Base-by-base conservation (phyloP, 2,113 vertebrate genomes). In the Grus americana region DNA sequence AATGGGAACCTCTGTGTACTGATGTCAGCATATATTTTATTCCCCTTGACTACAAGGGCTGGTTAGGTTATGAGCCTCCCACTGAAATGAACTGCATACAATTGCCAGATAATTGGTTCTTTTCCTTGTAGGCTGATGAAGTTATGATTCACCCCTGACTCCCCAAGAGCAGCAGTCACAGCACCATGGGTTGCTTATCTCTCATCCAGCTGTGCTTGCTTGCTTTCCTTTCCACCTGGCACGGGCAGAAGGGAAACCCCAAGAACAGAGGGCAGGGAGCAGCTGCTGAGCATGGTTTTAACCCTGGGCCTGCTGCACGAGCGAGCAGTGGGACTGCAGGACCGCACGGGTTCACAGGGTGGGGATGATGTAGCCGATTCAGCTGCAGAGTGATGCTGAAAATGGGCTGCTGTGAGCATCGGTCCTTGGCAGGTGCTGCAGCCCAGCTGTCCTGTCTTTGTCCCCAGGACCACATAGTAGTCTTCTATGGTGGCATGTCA, bases 11-110 rank as follows among this genome's bases (percentile, higher is more conserved):
- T 95, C 80, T 88, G 92, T 90, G 55, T 79, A 84, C 92, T 95
- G 94, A 94, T 97, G 96, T 93, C 95, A 95, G 92, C 94, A 92
- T 96, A 94, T 94, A 95, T 95, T 97, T 94, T 94, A 94, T 97
- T 95, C 83, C 88, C 79, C 75, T 80, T 86, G 84, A 96, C 93
- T 93, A 82, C 70, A 88, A 97, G 88, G 76, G 62, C 94, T 92
- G 95, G 94, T 93, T 93, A 92, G 92, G 91, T 94, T 91, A 93
- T 80, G 80, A 93, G 86, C 88, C 86, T 95, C 92, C 93, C 86
- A 86, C 94, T 79, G 93, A 92, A 97, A 92, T 20, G 72, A 84
- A 78, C 83, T 49, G 42, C 82, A 75, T 74, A 59, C 84, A 94
- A 88, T 72, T 89, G 91, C 57, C 84, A 83, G 59, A 42, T 90